Evolutionary conservation across 2,888 invertebrate genomes (phyloP).

Genomic region (Tricholauxania praeusta): DNA sequence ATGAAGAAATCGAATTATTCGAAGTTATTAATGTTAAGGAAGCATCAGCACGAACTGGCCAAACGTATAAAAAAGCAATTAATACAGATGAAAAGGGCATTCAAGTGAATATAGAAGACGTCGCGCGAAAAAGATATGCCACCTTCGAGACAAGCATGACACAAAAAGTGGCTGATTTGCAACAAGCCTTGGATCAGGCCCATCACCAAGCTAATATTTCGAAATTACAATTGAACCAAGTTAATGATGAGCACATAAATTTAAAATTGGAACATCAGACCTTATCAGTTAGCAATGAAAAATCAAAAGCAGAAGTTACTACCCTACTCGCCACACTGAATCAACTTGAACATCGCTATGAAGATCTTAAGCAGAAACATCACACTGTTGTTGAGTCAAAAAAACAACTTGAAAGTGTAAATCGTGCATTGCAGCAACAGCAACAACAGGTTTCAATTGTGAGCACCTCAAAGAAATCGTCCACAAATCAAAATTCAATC

Average conservation of each 20-base stretch:
- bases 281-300: background rate
- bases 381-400: constrained; percentile 3
- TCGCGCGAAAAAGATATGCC: background rate
- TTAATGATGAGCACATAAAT: no score
- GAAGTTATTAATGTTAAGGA: background rate
- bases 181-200: constrained; percentile 10
- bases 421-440: background rate
- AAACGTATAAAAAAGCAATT: no score
- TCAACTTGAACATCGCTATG: background rate
- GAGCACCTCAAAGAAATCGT: constrained; percentile 42
- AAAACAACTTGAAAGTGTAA: constrained; percentile 27
- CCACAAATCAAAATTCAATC: background rate
- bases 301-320: constrained; percentile 4
- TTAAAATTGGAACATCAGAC: no score
- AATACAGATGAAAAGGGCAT: no score
- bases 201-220: constrained; percentile 24
- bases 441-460: constrained; percentile 45
- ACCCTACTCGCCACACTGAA: constrained; percentile 9
- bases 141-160: constrained; percentile 16
- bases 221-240: constrained; percentile 7
- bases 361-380: background rate
- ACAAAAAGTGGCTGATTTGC: constrained; percentile 17
- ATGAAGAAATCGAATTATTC: background rate
- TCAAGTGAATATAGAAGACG: no score
- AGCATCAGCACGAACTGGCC: no score